Evolutionary conservation across 2,797 vertebrate species (phyloP), one percentile per base, ranked within the genome.

Genomic region (Nothura maculosa): DNA sequence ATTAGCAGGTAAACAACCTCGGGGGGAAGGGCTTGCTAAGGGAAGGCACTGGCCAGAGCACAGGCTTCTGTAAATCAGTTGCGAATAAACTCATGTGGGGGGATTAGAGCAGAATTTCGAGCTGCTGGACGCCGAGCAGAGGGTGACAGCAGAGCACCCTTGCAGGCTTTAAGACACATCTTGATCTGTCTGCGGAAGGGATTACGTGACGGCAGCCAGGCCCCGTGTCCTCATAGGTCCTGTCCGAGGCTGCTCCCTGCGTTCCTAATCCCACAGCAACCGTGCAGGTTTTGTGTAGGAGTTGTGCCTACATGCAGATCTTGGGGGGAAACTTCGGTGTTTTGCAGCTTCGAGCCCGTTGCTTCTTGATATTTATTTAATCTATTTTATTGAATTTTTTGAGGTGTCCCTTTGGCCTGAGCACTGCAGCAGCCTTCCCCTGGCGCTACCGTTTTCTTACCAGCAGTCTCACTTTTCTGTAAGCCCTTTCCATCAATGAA

Each of bases 371-470:
- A 14, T 19, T 16, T 22, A 8, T 7, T 43, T 12, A 2, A 6
- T 3, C 38, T 19, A 43, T 67, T 58, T 74, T 3, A 8, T 10
- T 25, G 19, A 10, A 12, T 75, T 10, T 20, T 89, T 81, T n/a
- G 76, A 43, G 11, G 2, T 89, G 69, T 89, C 79, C 81, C 81
- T 94, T 81, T 83, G 66, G 89, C 77, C 64, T 7, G 19, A 86
- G 68, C 72, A 52, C 77, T 0, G 0, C 57, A 81, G 66, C 79
- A 94, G 69, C 43, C 2, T 78, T 95, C 93, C 48, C 47, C 42
- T 4, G 1, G 50, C 86, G 80, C 91, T 75, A 77, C 93, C 34
- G 38, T 79, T 93, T 90, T 54, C 66, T 58, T n/a, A 34, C 62
- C 7, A 90, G 62, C 60, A 10, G 0, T 91, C 81, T 89, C 64